Percentiles rank a stretch among this genome's conserved stretches.
These are phyloP conservation scores for Eilema griseolum DNA, from an alignment of 2,888 invertebrate genomes.

Conservation along the genomic window DNA sequence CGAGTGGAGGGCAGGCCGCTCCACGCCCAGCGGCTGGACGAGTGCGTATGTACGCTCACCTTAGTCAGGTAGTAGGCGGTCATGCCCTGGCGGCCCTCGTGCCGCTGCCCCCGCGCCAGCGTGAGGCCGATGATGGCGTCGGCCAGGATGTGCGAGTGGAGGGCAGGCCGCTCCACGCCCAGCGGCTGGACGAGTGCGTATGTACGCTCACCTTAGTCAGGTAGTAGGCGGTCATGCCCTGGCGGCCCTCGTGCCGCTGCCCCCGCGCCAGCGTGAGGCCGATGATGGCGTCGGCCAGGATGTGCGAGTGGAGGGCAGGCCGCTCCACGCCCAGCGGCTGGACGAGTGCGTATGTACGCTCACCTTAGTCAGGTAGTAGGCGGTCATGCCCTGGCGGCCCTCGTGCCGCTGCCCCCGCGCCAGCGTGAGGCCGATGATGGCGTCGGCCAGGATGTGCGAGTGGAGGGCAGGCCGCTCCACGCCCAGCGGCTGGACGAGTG, in stretches of 20 bases:
- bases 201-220: conserved; percentile 90
- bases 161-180: conserved; percentile 94
- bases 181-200: conserved; percentile 96
- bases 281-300: conserved; percentile 97
- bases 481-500: conserved; percentile 96
- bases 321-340: conserved; percentile 90
- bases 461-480: conserved; percentile 95
- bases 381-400: conserved; percentile 98
- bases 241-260: conserved; percentile 96
- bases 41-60: conserved; percentile 64
- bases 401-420: conserved; percentile 96
- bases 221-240: conserved; percentile 99
- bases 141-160: conserved; percentile 94
- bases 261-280: conserved; percentile 95
- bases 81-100: conserved; percentile 98
- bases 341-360: conserved; percentile 89
- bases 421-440: conserved; percentile 96
- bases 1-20: no score
- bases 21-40: no score
- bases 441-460: conserved; percentile 95
- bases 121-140: conserved; percentile 97
- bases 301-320: conserved; percentile 93
- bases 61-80: conserved; percentile 98
- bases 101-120: conserved; percentile 94
- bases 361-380: conserved; percentile 96